Conservation (phyloP, 2,888 invertebrate genomes). For the Bellardia bayeri region DNA sequence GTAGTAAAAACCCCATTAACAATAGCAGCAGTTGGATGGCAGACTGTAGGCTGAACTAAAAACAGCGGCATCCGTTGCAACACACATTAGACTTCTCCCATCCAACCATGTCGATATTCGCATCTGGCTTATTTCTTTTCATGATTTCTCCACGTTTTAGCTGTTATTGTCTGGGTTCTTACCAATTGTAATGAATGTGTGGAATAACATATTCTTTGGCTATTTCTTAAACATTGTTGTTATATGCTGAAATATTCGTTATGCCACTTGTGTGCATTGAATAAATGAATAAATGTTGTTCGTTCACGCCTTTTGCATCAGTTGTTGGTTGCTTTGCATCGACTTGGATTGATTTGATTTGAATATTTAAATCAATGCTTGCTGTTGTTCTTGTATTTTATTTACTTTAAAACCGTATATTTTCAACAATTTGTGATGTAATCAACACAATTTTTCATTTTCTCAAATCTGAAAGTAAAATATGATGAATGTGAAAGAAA, state of each 20-base stretch:
- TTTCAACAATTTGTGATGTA: slow-evolving; percentile 16
- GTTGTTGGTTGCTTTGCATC: slow-evolving; percentile 53
- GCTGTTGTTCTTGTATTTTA: neutral
- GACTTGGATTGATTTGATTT: slow-evolving; percentile 69
- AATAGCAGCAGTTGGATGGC: slow-evolving; percentile 24
- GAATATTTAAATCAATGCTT: slow-evolving; percentile 74
- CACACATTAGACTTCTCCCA: slow-evolving; percentile 4
- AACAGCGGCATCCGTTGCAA: slow-evolving; percentile 40
- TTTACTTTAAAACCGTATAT: neutral
- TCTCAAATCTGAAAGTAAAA: slow-evolving; percentile 32
- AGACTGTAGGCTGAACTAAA: slow-evolving; percentile 34
- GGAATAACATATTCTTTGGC: slow-evolving; percentile 9
- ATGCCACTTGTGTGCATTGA: slow-evolving; percentile 57
- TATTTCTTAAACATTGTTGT: slow-evolving; percentile 23
- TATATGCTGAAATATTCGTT: slow-evolving; percentile 41
- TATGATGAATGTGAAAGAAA: slow-evolving; percentile 35
- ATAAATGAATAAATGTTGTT: slow-evolving; percentile 36
- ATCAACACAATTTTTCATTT: slow-evolving; percentile 39
- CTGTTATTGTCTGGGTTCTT: neutral
- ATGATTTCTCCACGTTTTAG: neutral
- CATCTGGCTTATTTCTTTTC: neutral
- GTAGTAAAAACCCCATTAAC: slow-evolving; percentile 23
- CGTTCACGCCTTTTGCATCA: slow-evolving; percentile 61
- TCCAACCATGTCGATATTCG: slow-evolving; percentile 17
- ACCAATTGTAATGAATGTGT: slow-evolving; percentile 19